Conservation (phyloP, 2,888 invertebrate genomes). For the Ecdyonurus torrentis region DNA sequence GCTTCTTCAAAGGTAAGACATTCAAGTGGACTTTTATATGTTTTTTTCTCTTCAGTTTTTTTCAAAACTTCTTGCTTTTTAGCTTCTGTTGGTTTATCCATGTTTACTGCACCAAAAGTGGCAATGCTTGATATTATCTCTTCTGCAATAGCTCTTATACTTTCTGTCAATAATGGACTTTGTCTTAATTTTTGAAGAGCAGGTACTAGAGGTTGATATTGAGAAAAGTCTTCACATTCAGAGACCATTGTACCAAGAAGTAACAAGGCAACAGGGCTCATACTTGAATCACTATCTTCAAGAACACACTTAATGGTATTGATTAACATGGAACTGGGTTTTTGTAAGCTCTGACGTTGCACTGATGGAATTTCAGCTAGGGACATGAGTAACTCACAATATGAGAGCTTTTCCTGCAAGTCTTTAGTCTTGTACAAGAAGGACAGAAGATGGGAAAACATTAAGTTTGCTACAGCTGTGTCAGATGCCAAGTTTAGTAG, state of each 20-base stretch:
- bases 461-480: neutral
- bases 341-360: neutral
- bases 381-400: neutral
- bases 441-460: neutral
- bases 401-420: neutral
- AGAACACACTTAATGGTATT: neutral
- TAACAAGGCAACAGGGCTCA: neutral
- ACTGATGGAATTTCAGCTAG: neutral
- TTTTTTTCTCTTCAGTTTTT: neutral
- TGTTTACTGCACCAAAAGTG: neutral
- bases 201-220: neutral
- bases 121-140: neutral
- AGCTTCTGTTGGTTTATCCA: neutral
- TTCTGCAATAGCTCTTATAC: neutral
- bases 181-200: neutral
- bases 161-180: neutral
- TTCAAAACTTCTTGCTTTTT: neutral
- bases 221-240: neutral
- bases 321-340: neutral
- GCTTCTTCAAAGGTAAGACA: neutral
- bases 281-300: neutral
- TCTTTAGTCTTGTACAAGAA: neutral
- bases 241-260: neutral
- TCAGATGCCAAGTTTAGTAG: neutral
- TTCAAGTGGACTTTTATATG: neutral